Base-by-base conservation (phyloP, 2,797 vertebrate genomes). In the Lepus oiostolus region DNA sequence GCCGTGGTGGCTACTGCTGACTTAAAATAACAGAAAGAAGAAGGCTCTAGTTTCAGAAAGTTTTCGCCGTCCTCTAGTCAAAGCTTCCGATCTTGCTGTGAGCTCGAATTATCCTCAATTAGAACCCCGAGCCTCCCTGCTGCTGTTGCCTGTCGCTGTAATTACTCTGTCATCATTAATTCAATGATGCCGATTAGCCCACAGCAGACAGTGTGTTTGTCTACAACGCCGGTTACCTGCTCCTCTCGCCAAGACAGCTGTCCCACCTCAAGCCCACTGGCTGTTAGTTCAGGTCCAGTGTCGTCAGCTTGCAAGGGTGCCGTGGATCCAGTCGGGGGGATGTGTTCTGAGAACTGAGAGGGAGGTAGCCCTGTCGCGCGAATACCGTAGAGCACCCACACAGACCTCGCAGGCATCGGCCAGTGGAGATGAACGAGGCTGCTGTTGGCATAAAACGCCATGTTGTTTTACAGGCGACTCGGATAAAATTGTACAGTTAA, bases 121-220 rank as follows among this genome's bases (percentile, higher is more conserved):
- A 87, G 68, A 79, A 52, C 11, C 47, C 94, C 65, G 54, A 93
- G 76, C 42, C 21, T 95, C 81, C 96, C 87, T 72, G 68, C 85
- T 95, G 95, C 52, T 84, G 83, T 71, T 85, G 22, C 47, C 50
- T 96, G 67, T 95, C 26, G 16, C 63, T 67, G 60, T 95, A 94
- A 87, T 97, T 97, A 83, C 91, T 58, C 93, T 70, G 68, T 91
- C 94, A 24, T 58, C 38, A 4, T 92, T 97, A 95, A 96, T 95
- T 95, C 67, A 80, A 35, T 80, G 86, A 87, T 68, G 85, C 76
- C 89, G 91, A n/a, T 95, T 94, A 92, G 90, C 93, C 86, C 84
- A 60, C 14, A 94, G 35, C 62, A 94, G 93, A 79, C 90, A 32
- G 65, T 94, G 62, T 88, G 52, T 96, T 89, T 93, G 74, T 32